Percentiles rank a stretch among this genome's conserved stretches.
These are phyloP conservation scores for Eristalinus aeneus DNA, from an alignment of 2,888 invertebrate genomes.

Conservation along the genomic window DNA sequence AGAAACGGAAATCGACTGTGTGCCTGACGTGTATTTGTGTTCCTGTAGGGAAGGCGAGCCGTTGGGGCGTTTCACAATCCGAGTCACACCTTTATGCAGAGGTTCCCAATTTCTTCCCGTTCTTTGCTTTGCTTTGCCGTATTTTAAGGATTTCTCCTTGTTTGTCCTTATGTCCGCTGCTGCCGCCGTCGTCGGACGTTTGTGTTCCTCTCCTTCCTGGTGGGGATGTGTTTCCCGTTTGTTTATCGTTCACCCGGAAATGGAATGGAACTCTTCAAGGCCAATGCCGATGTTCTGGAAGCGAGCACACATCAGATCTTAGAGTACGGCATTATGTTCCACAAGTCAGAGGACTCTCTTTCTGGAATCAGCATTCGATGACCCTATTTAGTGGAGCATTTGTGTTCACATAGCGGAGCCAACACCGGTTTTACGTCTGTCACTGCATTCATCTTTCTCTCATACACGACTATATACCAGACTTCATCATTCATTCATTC, in stretches of 20 bases:
- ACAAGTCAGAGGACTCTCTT: no score
- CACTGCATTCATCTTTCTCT: no score
- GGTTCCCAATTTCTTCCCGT: slow-evolving; percentile 35
- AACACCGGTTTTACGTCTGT: no score
- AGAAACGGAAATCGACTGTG: slow-evolving; percentile 49
- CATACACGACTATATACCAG: no score
- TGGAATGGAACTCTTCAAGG: not conserved
- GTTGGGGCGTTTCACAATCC: slow-evolving; percentile 57
- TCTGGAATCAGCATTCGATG: no score
- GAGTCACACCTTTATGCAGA: slow-evolving; percentile 49
- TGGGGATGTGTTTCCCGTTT: not conserved
- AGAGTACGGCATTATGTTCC: no score
- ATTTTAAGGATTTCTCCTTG: slow-evolving; percentile 25
- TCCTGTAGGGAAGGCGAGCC: slow-evolving; percentile 22
- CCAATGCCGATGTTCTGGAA: no score
- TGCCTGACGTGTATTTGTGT: slow-evolving; percentile 48
- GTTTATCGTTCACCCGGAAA: not conserved
- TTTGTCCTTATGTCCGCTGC: slow-evolving; percentile 1
- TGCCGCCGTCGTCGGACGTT: not conserved
- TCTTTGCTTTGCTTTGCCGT: slow-evolving; percentile 10
- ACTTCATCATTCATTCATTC: no score
- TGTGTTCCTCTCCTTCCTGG: not conserved
- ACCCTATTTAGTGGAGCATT: no score
- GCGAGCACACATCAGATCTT: no score
- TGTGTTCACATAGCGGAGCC: no score